Evolutionary conservation across 2,797 vertebrate genomes (phyloP).

Genomic region (Vultur gryphus): DNA sequence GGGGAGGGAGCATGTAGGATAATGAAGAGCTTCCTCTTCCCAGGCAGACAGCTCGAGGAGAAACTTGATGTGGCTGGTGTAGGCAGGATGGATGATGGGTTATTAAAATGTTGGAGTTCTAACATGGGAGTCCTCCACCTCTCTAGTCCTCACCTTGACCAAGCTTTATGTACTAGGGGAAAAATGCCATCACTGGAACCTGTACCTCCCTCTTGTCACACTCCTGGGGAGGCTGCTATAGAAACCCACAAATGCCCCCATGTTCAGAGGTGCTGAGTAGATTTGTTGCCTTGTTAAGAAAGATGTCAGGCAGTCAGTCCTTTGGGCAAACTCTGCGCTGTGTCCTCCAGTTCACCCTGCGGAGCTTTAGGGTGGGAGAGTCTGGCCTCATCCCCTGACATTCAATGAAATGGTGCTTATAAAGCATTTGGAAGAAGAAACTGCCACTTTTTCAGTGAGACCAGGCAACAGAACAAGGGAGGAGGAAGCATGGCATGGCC

Average conservation of each 20-base stretch:
- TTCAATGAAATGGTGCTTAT: background rate
- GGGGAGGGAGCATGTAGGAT: background rate
- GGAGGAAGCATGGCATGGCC: rapidly evolving
- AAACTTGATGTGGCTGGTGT: background rate
- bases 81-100: background rate
- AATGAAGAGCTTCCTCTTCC: background rate
- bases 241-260: background rate
- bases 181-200: background rate
- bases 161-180: rapidly evolving
- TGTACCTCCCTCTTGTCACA: background rate
- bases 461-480: background rate
- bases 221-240: background rate
- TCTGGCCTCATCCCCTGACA: background rate
- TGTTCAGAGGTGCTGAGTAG: background rate
- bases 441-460: background rate
- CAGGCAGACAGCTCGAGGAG: background rate
- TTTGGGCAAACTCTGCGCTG: background rate
- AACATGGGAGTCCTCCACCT: background rate
- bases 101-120: background rate
- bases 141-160: background rate
- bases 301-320: background rate
- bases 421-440: background rate
- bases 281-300: background rate
- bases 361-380: background rate
- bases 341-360: background rate